These are phyloP conservation scores for Tiliacea aurago DNA, from an alignment of 2,888 invertebrate genomes.

Conservation along the genomic window DNA sequence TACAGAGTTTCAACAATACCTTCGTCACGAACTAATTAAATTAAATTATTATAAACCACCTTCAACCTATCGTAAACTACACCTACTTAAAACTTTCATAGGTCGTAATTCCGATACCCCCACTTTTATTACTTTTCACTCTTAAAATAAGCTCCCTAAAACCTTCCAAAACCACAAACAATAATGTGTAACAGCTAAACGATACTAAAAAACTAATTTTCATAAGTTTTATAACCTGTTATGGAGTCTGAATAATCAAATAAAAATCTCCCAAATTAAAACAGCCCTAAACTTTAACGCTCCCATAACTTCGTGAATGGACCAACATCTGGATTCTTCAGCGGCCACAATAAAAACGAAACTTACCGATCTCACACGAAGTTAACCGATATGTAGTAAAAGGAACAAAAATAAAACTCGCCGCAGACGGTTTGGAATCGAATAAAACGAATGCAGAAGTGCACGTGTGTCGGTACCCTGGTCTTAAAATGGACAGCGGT, in stretches of 20 bases:
- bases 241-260: constrained; percentile 55
- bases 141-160: constrained; percentile 26
- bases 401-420: constrained; percentile 74
- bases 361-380: constrained; percentile 80
- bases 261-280: constrained; percentile 53
- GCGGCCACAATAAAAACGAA: constrained; percentile 73
- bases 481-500: constrained; percentile 59
- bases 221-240: constrained; percentile 40
- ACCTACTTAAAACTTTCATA: constrained; percentile 27
- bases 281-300: constrained; percentile 57
- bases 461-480: constrained; percentile 65
- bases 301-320: constrained; percentile 64
- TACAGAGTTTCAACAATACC: constrained; percentile 25
- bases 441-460: constrained; percentile 67
- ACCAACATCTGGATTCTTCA: constrained; percentile 75
- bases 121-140: constrained; percentile 25
- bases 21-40: constrained; percentile 55
- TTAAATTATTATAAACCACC: constrained; percentile 36
- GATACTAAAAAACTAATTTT: constrained; percentile 39
- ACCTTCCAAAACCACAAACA: constrained; percentile 18
- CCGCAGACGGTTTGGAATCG: constrained; percentile 67
- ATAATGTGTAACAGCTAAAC: constrained; percentile 46
- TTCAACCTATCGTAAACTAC: constrained; percentile 14
- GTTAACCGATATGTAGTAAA: constrained; percentile 80
- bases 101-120: constrained; percentile 16